Evolutionary conservation across 2,797 vertebrate species (phyloP).

Genomic region (Sylvia borin): DNA sequence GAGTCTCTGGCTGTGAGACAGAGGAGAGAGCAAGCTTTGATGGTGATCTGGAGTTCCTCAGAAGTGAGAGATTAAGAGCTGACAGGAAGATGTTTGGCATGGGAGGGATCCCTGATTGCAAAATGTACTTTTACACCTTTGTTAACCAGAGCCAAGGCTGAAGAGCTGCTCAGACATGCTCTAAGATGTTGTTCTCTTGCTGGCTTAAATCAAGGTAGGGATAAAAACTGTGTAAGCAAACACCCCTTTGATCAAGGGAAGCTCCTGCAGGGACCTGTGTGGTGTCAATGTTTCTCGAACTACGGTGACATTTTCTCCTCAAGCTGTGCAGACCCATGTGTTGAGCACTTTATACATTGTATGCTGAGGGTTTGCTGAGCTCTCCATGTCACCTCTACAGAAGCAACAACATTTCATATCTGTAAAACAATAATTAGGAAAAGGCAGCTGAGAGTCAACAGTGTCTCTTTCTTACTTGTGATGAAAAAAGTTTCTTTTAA

Average conservation of each 20-base stretch:
- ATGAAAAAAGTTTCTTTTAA: not conserved
- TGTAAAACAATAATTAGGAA: not conserved
- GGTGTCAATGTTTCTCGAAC: not conserved
- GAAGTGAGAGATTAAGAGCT: not conserved
- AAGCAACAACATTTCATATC: not conserved
- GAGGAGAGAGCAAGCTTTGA: not conserved
- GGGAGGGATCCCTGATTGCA: slow-evolving; percentile 41
- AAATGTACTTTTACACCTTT: not conserved
- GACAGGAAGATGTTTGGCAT: not conserved
- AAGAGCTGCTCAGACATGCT: slow-evolving; percentile 46
- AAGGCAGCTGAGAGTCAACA: not conserved
- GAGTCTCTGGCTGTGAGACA: not conserved
- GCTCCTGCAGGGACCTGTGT: not conserved
- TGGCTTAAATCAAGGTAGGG: not conserved
- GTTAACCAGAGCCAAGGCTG: not conserved
- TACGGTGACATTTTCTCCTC: not conserved
- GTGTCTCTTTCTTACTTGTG: not conserved
- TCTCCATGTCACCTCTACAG: not conserved
- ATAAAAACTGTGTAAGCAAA: not conserved
- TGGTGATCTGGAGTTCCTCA: not conserved
- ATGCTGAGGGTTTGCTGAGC: not conserved
- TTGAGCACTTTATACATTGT: fast-evolving
- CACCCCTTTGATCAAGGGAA: not conserved
- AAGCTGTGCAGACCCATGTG: not conserved
- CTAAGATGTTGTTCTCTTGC: not conserved